Percentiles rank a stretch among this genome's conserved stretches.
Conservation (phyloP, 1,140 invertebrate species). For the Conopomorpha cramerella region DNA sequence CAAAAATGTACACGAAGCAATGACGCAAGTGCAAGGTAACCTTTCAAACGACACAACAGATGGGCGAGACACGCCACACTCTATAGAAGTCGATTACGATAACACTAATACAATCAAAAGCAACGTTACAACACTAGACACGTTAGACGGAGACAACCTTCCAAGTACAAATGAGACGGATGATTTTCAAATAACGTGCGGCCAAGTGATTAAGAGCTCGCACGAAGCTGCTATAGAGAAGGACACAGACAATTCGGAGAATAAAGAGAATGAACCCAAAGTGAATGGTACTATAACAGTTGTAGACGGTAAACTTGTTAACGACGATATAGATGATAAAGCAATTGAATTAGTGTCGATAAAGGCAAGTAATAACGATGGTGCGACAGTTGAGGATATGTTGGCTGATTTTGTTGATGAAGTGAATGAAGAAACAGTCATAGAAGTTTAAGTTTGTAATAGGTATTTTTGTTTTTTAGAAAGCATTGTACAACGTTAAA, state of each 20-base stretch:
- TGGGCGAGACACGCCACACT: conserved; percentile 16
- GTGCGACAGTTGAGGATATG: conserved; percentile 39
- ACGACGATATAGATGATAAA: conserved; percentile 2
- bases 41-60: conserved; percentile 21
- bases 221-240: conserved; percentile 19
- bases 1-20: conserved; percentile 12
- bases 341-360: conserved; percentile 4
- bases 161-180: conserved; percentile 39
- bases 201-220: conserved; percentile 21
- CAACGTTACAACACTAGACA: conserved; percentile 24
- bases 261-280: conserved; percentile 10
- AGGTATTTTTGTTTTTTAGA: no score
- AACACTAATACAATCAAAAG: conserved; percentile 15
- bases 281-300: conserved; percentile 15
- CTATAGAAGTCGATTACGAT: conserved; percentile 32
- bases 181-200: conserved; percentile 41
- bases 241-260: conserved; percentile 10
- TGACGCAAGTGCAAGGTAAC: conserved; percentile 21
- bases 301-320: conserved; percentile 4
- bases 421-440: conserved; percentile 22
- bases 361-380: conserved; percentile 13
- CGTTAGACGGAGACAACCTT: conserved; percentile 28
- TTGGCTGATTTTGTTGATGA: conserved; percentile 52
- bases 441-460: conserved; percentile 11
- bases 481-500: no score